Evolutionary conservation across 1,140 invertebrate genomes (phyloP), one percentile per base, ranked within the genome.

Genomic region (Tetramorium simillimum): DNA sequence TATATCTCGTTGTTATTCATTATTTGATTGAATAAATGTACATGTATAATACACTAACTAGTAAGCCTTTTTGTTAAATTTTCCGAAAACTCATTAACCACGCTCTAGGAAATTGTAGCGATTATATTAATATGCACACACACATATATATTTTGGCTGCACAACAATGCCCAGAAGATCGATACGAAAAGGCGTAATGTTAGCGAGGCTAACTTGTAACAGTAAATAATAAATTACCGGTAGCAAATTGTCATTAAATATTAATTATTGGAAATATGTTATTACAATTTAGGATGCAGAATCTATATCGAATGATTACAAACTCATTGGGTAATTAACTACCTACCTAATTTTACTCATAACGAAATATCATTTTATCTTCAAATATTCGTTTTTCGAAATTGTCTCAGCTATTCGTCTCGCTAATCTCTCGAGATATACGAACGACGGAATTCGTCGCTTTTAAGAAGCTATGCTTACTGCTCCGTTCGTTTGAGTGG

Each of bases 221-320:
- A 24, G 56, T 84, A 84, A 84, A 84, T 84, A 84, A 84, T 84
- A 84, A 84, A 84, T 84, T 73, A 84, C 69, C 80, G 53, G 51
- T 24, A 49, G 80, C 80, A 84, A 84, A 84, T 84, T 84, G 69
- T 84, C 80, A 84, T 84, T 84, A 84, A 84, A 84, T 84, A 84
- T 84, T 73, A 84, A 84, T 84, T 84, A 84, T 75, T 84, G 80
- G 80, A 84, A 84, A 84, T 84, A 84, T 84, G 80, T 84, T 84
- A 84, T 84, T 84, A 73, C 69, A 84, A 84, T 84, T 84, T 84
- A 84, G 80, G 80, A 49, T 73, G 69, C 80, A 60, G 80, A 73
- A 40, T 62, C 80, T 84, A 73, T 73, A 84, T 62, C 40, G 69
- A 73, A 73, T 73, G 80, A 84, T 84, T 84, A 84, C 80, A 75